Evolutionary conservation across 2,113 vertebrate species (phyloP).

Genomic region (Syngnathus scovelli): DNA sequence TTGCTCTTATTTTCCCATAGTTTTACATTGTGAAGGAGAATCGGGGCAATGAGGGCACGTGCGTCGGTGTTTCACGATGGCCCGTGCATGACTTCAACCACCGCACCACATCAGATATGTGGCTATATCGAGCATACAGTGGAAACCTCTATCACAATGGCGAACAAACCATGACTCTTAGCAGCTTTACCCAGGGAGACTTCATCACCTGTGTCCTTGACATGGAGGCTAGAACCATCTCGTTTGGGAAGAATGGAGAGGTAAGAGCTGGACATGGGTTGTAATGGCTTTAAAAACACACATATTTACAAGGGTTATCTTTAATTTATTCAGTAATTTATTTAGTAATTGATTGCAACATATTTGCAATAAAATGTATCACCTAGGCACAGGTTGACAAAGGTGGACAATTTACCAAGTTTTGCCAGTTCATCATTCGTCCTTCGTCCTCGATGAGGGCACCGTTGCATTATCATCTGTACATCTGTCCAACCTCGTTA

Average conservation of each 20-base stretch:
- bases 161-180: conserved; percentile 70
- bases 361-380: not conserved
- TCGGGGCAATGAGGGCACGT: conserved; percentile 75
- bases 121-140: conserved; percentile 79
- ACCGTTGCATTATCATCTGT: too few relatives aligned
- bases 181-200: conserved; percentile 78
- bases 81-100: conserved; percentile 78
- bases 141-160: conserved; percentile 78
- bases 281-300: not conserved
- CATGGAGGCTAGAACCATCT: conserved; percentile 77
- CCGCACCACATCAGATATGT: conserved; percentile 78
- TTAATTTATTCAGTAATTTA: not conserved
- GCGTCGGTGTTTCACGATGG: conserved; percentile 76
- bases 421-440: too few relatives aligned
- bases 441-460: too few relatives aligned
- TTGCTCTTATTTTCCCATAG: conserved; percentile 28
- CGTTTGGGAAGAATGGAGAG: conserved; percentile 77
- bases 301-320: not conserved
- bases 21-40: conserved; percentile 79
- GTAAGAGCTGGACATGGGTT: conserved; percentile 43
- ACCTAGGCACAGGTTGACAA: not conserved
- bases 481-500: too few relatives aligned
- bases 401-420: too few relatives aligned
- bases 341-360: not conserved
- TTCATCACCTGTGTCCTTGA: conserved; percentile 77